Evolutionary conservation across 2,888 invertebrate species (phyloP).

Genomic region (Trichacis sp.): DNA sequence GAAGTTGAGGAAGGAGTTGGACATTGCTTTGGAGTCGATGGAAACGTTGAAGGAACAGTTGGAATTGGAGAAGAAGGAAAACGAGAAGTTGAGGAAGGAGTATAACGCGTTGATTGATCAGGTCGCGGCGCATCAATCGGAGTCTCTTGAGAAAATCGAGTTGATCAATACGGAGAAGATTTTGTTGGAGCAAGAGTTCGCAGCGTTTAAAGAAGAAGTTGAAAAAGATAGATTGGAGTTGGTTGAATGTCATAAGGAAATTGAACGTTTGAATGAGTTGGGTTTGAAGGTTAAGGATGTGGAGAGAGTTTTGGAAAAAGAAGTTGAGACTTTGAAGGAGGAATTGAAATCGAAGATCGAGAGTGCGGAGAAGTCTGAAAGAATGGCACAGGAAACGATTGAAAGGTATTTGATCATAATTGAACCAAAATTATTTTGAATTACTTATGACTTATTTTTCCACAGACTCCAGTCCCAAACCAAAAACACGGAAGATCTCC

Average conservation of each 20-base stretch:
- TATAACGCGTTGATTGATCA: slow-evolving; percentile 58
- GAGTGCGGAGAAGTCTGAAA: no score
- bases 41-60: slow-evolving; percentile 39
- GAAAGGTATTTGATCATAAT: no score
- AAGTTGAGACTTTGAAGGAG: not conserved
- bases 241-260: not conserved
- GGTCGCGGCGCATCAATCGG: slow-evolving; percentile 54
- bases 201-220: slow-evolving; percentile 47
- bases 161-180: slow-evolving; percentile 60
- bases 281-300: not conserved
- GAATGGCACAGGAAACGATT: no score
- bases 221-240: slow-evolving; percentile 15
- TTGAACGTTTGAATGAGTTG: slow-evolving; percentile 6
- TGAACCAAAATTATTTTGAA: no score
- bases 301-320: not conserved
- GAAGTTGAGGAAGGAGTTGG: slow-evolving; percentile 70
- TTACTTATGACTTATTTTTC: no score
- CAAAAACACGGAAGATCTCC: not conserved
- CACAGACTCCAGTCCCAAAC: not conserved
- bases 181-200: slow-evolving; percentile 58
- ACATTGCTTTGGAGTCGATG: slow-evolving; percentile 62
- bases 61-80: slow-evolving; percentile 46
- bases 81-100: slow-evolving; percentile 53
- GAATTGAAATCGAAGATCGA: not conserved
- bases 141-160: slow-evolving; percentile 60